phyloP scores from a whole-genome alignment of 2,888 invertebrate species.

The Drepanosiphum platanoidis region DNA sequence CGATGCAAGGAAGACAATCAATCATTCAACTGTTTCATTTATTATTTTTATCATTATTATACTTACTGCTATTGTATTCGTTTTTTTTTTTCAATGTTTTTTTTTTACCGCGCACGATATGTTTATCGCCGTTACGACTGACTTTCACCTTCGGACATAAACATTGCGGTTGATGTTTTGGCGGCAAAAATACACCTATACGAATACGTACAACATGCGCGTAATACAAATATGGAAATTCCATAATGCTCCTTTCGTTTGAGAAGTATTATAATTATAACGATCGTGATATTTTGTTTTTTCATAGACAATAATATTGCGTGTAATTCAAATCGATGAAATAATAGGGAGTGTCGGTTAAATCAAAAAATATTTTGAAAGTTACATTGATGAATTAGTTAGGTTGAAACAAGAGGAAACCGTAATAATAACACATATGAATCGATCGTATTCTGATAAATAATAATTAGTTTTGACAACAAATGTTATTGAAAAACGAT shows the following conservation, averaged over 20 bases:
- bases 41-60: conserved; percentile 51
- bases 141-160: conserved; percentile 59
- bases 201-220: background rate
- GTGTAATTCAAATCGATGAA: background rate
- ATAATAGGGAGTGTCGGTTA: background rate
- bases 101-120: conserved; percentile 17
- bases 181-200: conserved; percentile 37
- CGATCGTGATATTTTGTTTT: background rate
- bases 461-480: background rate
- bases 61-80: conserved; percentile 15
- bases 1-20: conserved; percentile 22
- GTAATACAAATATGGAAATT: conserved; percentile 16
- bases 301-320: background rate
- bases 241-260: background rate
- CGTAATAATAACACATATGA: background rate
- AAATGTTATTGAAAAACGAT: background rate
- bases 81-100: conserved; percentile 28
- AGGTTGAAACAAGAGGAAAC: background rate
- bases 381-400: background rate
- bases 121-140: conserved; percentile 49
- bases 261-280: background rate
- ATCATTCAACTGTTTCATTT: conserved; percentile 17
- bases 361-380: background rate
- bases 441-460: background rate
- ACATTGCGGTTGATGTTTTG: conserved; percentile 42